Base-by-base conservation (phyloP, 2,888 invertebrate genomes). In the Agriopis leucophaearia region DNA sequence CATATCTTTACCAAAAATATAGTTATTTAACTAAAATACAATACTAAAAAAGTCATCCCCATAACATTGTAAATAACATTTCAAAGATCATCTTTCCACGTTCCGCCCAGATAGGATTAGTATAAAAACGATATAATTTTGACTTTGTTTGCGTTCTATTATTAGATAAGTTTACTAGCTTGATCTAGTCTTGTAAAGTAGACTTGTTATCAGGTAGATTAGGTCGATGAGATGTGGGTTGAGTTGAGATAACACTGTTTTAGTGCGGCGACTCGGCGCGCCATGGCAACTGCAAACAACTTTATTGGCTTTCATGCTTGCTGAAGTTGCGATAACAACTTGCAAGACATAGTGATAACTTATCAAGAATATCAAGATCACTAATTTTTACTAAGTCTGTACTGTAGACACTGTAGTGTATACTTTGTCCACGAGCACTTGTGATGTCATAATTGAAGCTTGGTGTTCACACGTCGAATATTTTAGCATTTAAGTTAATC, bases 191-290 rank as follows among this genome's bases (percentile, higher is more conserved):
- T 47, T 40, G 50, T 51, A 35, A 50, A 13, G 50, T 52, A 38
- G 51, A n/a, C 16, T 59, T 35, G 54, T 61, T 69, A 64, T 69
- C 68, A 56, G 60, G 13, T 61, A 69, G 68, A 68, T 68, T 60
- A 42, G 68, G 64, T 60, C 64, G 50, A 12, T 15, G 51, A 64
- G 64, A 69, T 69, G 56, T 69, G 45, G 64, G 68, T 60, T 60
- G 64, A 60, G 68, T 60, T 60, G 64, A 60, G 68, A 69, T 69
- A 69, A 36, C 55, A 45, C 12, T 16, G 48, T 63, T 55, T 58
- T 35, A 59, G 67, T 64, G 60, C 68, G 64, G n/a, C 52, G 27
- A 27, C 27, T 27, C 27, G 52, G 8, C 57, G 52, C 48, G 64
- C 60, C 60, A 64, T 64, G 60, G 60, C 51, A 60, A 69, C 68